Percentiles rank a stretch among this genome's conserved stretches.
Evolutionary conservation across 2,113 vertebrate genomes (phyloP).

Genomic region (Tachysurus fulvidraco): DNA sequence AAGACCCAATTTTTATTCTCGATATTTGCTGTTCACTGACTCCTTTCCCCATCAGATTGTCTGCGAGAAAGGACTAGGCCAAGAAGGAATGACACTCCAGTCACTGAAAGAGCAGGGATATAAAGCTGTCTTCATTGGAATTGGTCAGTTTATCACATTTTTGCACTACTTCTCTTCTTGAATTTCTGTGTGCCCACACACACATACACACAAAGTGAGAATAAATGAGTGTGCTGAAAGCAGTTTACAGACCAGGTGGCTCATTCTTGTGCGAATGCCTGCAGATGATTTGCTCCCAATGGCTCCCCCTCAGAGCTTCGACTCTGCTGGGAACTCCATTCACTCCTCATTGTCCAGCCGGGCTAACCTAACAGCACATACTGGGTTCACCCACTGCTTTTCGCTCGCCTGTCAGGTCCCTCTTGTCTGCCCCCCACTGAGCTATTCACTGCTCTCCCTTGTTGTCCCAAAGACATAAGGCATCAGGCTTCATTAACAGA

Average conservation of each 20-base stretch:
- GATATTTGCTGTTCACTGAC: not conserved
- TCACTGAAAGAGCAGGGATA: constrained; percentile 78
- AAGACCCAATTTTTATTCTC: not conserved
- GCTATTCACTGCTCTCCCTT: constrained; percentile 34
- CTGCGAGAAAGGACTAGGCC: constrained; percentile 75
- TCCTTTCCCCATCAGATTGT: constrained; percentile 66
- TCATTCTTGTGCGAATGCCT: constrained; percentile 44
- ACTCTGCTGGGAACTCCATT: constrained; percentile 42
- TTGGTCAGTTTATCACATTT: constrained; percentile 72
- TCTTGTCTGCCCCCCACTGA: constrained; percentile 38
- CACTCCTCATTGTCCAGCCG: constrained; percentile 33
- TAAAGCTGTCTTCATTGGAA: constrained; percentile 79
- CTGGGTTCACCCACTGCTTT: constrained; percentile 42
- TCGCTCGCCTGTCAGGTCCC: constrained; percentile 33
- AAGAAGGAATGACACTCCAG: constrained; percentile 74
- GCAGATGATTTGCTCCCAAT: constrained; percentile 50
- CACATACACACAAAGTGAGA: constrained; percentile 24
- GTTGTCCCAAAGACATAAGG: constrained; percentile 40
- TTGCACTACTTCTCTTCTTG: constrained; percentile 12
- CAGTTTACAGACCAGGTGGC: constrained; percentile 37
- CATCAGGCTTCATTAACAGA: constrained; percentile 34
- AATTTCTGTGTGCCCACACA: constrained; percentile 8
- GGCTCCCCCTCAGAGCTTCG: constrained; percentile 17
- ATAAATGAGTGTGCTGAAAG: constrained; percentile 31
- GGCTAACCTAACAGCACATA: constrained; percentile 46